Percentiles rank a stretch among this genome's conserved stretches.
Conservation (phyloP, 2,113 vertebrate genomes). For the Cheirogaleus medius region DNA sequence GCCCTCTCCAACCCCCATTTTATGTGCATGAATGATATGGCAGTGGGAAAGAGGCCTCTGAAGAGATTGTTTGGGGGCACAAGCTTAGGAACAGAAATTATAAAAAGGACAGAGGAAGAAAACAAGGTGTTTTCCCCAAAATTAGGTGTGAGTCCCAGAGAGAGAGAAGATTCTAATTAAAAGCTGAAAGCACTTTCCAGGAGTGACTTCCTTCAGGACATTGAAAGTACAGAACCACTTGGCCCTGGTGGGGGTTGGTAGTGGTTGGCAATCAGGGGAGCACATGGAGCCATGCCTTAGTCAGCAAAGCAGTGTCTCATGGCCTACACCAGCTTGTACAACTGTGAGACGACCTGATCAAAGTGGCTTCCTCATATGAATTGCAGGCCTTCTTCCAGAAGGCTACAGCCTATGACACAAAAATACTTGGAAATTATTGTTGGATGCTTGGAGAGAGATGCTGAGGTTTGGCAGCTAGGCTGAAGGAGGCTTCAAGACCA, state of each 20-base stretch:
- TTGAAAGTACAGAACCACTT: neutral
- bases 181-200: neutral
- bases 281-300: too few relatives aligned
- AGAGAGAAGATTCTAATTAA: neutral
- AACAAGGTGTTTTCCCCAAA: neutral
- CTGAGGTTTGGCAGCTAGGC: neutral
- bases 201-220: neutral
- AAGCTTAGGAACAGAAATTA: neutral
- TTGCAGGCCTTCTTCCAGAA: neutral
- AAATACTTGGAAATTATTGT: neutral
- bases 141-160: neutral
- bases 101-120: neutral
- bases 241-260: rapidly evolving
- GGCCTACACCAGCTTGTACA: too few relatives aligned
- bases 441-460: neutral
- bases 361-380: neutral
- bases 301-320: neutral
- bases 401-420: neutral
- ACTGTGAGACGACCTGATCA: neutral
- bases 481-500: neutral
- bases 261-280: neutral
- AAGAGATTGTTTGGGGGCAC: neutral
- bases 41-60: neutral
- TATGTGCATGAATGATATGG: neutral
- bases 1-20: too few relatives aligned